Evolutionary conservation across 2,113 vertebrate genomes (phyloP).

Genomic region (Ancistrus triradiatus): DNA sequence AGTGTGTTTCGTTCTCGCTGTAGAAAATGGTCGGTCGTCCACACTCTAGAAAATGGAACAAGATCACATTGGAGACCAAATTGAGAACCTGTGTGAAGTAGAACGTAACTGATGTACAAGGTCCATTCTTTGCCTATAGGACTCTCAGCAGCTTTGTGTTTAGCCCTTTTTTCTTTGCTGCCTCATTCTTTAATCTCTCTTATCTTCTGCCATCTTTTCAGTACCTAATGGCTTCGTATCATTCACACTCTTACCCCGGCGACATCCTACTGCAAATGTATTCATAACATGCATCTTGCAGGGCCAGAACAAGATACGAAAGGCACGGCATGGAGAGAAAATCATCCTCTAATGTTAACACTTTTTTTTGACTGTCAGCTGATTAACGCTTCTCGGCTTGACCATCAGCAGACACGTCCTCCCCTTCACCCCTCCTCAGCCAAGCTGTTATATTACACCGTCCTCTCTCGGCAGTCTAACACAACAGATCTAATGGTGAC

Average conservation of each 20-base stretch:
- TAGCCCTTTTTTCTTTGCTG: not conserved
- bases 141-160: not conserved
- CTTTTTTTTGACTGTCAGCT: conserved; percentile 29
- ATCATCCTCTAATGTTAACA: conserved; percentile 25
- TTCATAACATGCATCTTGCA: conserved; percentile 39
- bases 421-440: conserved; percentile 29
- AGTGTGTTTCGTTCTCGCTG: too few relatives aligned
- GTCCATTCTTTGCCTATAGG: too few relatives aligned
- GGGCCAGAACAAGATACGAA: conserved; percentile 12
- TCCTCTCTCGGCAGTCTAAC: too few relatives aligned
- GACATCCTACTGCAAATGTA: conserved; percentile 21
- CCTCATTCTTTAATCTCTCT: conserved; percentile 10
- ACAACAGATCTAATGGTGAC: too few relatives aligned
- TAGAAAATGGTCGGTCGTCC: too few relatives aligned
- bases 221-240: conserved; percentile 26
- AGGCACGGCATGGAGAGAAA: not conserved
- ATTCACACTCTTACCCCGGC: conserved; percentile 24
- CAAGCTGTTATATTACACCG: conserved; percentile 39
- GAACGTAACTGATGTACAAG: too few relatives aligned
- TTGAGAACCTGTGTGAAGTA: too few relatives aligned
- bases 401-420: conserved; percentile 41
- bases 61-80: too few relatives aligned
- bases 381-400: conserved; percentile 37
- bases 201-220: conserved; percentile 5
- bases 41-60: too few relatives aligned